These are phyloP conservation scores for Mirounga angustirostris DNA, from an alignment of 2,113 vertebrate species.

Conservation along the genomic window DNA sequence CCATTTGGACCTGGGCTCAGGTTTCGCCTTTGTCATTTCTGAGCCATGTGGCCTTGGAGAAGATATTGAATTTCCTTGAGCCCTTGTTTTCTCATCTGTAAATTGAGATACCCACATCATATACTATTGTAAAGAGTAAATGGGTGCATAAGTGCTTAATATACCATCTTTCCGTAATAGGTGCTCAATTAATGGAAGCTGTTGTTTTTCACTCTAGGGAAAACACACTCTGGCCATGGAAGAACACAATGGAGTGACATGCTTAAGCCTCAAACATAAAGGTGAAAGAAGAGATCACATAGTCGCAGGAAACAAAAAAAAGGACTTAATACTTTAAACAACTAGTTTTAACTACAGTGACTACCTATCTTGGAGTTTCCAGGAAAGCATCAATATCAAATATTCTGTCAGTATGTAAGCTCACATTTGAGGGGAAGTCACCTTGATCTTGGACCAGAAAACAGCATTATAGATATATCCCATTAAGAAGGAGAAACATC, in stretches of 20 bases:
- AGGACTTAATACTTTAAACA: neutral
- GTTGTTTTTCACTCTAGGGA: conserved; percentile 12
- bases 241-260: neutral
- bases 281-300: neutral
- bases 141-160: neutral
- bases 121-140: neutral
- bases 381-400: neutral
- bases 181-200: neutral
- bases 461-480: neutral
- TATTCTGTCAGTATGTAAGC: neutral
- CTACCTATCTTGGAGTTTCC: neutral
- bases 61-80: neutral
- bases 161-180: neutral
- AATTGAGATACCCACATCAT: neutral
- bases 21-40: conserved; percentile 6
- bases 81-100: neutral
- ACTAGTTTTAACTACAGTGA: neutral
- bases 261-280: neutral
- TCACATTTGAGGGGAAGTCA: neutral
- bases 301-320: conserved; percentile 16
- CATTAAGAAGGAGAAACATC: neutral
- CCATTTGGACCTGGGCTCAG: neutral
- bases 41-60: neutral
- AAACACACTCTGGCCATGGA: neutral
- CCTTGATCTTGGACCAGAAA: conserved; percentile 25